Conservation (phyloP, 2,113 vertebrate genomes). For the Melanerpes aurifrons region DNA sequence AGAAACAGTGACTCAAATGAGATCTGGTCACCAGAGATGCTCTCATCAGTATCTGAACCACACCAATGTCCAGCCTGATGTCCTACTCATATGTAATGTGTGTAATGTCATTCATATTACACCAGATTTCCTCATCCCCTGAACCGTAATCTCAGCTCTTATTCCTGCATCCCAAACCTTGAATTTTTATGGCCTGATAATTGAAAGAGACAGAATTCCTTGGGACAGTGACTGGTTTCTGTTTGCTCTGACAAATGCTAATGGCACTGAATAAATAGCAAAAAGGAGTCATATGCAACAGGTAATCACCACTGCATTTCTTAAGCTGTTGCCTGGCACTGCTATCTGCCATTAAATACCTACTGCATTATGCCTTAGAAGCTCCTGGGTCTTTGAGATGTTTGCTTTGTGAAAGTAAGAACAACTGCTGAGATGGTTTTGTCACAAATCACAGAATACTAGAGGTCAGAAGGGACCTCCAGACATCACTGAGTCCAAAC, state of each 20-base stretch:
- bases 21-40: not conserved
- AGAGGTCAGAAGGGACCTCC: no score
- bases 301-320: not conserved
- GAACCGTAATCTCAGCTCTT: not conserved
- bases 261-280: conserved; percentile 8
- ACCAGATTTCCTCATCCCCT: not conserved
- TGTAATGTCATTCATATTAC: not conserved
- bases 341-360: not conserved
- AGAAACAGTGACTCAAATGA: accelerated
- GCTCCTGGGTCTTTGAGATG: not conserved
- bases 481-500: no score
- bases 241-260: conserved; percentile 37
- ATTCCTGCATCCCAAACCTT: not conserved
- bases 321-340: conserved; percentile 26
- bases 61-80: not conserved
- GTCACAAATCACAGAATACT: no score
- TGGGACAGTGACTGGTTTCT: not conserved
- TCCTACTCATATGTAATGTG: not conserved
- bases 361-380: not conserved
- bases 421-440: not conserved
- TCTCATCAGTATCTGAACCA: not conserved
- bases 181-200: not conserved
- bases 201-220: not conserved
- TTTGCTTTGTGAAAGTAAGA: conserved; percentile 36
- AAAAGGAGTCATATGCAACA: not conserved